A percentile compares a stretch with the other conserved stretches of the same genome.
Evolutionary conservation across 2,888 invertebrate species (phyloP).

Genomic region (Cephus pulcher): DNA sequence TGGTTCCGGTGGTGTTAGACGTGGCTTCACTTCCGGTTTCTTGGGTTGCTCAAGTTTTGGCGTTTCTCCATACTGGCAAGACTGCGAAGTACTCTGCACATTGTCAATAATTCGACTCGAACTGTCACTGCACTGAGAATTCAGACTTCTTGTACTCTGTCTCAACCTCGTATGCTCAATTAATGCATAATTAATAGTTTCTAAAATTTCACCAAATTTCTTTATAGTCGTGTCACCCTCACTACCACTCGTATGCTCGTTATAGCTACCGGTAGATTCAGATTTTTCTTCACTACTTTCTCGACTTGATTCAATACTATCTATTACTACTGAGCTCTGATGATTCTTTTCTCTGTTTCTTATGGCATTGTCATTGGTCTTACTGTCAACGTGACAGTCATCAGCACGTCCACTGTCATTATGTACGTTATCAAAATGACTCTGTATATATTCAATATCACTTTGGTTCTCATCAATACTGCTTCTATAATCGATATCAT

Average conservation of each 20-base stretch:
- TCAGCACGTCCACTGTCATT: neutral
- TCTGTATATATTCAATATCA: conserved; percentile 32
- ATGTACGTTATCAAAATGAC: conserved; percentile 10
- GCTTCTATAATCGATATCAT: conserved; percentile 27
- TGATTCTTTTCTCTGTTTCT: neutral
- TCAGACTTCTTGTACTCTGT: neutral
- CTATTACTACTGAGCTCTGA: neutral
- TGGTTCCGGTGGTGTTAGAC: conserved; percentile 65
- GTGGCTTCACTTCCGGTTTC: conserved; percentile 63
- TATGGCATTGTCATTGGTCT: conserved; percentile 2
- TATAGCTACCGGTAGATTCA: conserved; percentile 41
- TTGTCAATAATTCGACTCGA: neutral
- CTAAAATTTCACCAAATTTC: conserved; percentile 50
- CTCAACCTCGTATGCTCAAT: conserved; percentile 44
- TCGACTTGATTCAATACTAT: conserved; percentile 13
- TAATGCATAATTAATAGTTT: conserved; percentile 63
- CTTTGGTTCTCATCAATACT: conserved; percentile 40
- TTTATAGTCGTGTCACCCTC: conserved; percentile 36
- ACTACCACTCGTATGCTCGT: conserved; percentile 35
- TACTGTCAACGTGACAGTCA: neutral
- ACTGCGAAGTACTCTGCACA: conserved; percentile 17
- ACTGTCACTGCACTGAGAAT: neutral
- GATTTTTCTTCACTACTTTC: conserved; percentile 46
- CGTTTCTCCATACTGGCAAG: conserved; percentile 32
- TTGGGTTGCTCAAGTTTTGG: conserved; percentile 41